Evolutionary conservation across 1,140 invertebrate genomes (phyloP), one percentile per base, ranked within the genome.

Genomic region (Papilio helenus): DNA sequence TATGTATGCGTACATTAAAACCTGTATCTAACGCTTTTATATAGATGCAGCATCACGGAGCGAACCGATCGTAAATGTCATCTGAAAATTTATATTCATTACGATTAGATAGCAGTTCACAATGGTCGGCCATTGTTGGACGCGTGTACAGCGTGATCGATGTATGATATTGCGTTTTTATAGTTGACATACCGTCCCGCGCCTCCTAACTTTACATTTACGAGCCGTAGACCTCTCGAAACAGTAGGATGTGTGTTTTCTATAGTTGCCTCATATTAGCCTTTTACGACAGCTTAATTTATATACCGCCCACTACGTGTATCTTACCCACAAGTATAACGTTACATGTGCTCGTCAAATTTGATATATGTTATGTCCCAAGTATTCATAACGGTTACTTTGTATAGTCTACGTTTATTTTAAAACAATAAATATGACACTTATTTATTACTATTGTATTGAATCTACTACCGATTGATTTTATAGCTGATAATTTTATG

Each of bases 21-120:
- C 83, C 71, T 83, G 77, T 84, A 87, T 93, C 89, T 89, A 90
- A 91, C 90, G 88, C 88, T 84, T 91, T 88, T 91, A 91, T 90
- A 89, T 90, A 86, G 88, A 90, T 87, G 89, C 89, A 85, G 88
- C 92, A 92, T 91, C 90, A 91, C 89, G 89, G 88, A 86, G 89
- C 85, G 89, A 84, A 87, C 82, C 85, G 87, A 93, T 94, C 92
- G 90, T 94, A 93, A 94, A 94, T 92, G 92, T 93, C 92, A 92
- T 92, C 89, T 88, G 90, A 91, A 92, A 93, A 94, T 94, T 94
- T 94, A 94, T 94, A 94, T 93, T 93, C 92, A 93, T 93, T 92
- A 93, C 92, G 92, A 93, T 93, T 93, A 92, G 92, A 93, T 93
- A 91, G 88, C 87, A 89, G 85, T 85, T 84, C 87, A 92, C 90